Evolutionary conservation across 2,113 vertebrate genomes (phyloP).

Genomic region (Pollimyrus isidori): DNA sequence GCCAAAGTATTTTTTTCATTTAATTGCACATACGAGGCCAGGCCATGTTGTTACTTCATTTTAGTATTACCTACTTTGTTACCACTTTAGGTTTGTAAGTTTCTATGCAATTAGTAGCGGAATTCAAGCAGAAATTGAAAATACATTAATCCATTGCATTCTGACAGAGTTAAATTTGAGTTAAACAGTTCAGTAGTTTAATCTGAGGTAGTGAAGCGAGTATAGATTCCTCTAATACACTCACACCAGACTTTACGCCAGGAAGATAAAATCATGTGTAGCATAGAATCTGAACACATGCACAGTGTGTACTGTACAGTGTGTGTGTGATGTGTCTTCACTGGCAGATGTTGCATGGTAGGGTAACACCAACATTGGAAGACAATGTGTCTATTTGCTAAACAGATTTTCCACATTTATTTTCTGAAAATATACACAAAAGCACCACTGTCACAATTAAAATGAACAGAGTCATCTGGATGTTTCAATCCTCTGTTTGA

Average conservation of each 20-base stretch:
- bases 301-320: slow-evolving; percentile 12
- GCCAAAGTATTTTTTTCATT: background rate
- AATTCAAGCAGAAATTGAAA: slow-evolving; percentile 40
- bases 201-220: slow-evolving; percentile 55
- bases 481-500: background rate
- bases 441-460: background rate
- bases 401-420: slow-evolving; percentile 49
- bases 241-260: slow-evolving; percentile 44
- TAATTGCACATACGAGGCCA: background rate
- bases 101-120: slow-evolving; percentile 50
- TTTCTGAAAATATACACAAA: slow-evolving; percentile 25
- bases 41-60: slow-evolving; percentile 20
- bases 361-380: slow-evolving; percentile 56
- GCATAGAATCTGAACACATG: slow-evolving; percentile 50
- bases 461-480: background rate
- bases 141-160: slow-evolving; percentile 50
- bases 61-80: slow-evolving; percentile 8
- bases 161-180: slow-evolving; percentile 59
- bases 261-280: slow-evolving; percentile 62
- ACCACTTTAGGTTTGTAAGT: slow-evolving; percentile 20
- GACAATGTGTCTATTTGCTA: slow-evolving; percentile 40
- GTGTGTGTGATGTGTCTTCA: background rate
- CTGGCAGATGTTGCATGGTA: slow-evolving; percentile 42
- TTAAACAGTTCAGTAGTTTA: slow-evolving; percentile 55
- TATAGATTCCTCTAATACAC: slow-evolving; percentile 56